Evolutionary conservation across 2,797 vertebrate species (phyloP).

Genomic region (Ctenopoma kingsleyae): DNA sequence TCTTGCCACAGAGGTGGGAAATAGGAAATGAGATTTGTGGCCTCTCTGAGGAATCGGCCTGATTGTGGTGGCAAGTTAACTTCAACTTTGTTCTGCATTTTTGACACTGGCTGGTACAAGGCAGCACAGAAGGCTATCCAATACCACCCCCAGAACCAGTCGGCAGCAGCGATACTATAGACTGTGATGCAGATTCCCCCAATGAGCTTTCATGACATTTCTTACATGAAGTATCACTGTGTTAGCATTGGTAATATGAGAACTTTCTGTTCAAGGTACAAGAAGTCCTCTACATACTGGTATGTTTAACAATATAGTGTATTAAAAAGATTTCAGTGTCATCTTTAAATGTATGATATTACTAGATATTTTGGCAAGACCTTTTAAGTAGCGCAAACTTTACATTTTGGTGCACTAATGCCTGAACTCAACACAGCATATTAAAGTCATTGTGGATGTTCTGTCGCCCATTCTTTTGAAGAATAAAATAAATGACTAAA

Average conservation of each 20-base stretch:
- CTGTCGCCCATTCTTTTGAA: neutral
- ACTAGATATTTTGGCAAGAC: neutral
- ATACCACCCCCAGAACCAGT: neutral
- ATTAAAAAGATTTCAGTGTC: neutral
- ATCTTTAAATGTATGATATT: neutral
- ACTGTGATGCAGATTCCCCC: neutral
- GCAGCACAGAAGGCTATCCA: slow-evolving; percentile 29
- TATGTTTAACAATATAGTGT: neutral
- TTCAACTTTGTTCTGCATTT: slow-evolving; percentile 63
- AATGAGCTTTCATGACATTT: slow-evolving; percentile 45
- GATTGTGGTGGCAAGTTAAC: slow-evolving; percentile 61
- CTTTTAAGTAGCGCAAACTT: neutral
- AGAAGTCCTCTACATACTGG: neutral
- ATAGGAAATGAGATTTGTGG: slow-evolving; percentile 78
- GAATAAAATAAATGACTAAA: slow-evolving; percentile 5
- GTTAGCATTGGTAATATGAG: neutral
- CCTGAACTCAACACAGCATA: neutral
- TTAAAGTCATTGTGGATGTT: neutral
- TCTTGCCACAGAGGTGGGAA: slow-evolving; percentile 66
- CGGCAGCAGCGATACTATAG: slow-evolving; percentile 11
- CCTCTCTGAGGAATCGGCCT: slow-evolving; percentile 51
- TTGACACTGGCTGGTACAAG: slow-evolving; percentile 47
- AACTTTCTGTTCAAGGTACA: slow-evolving; percentile 9
- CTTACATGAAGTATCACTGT: slow-evolving; percentile 3
- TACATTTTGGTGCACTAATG: neutral